Base-by-base conservation (phyloP, 2,888 invertebrate genomes). In the Luperina nickerlii region DNA sequence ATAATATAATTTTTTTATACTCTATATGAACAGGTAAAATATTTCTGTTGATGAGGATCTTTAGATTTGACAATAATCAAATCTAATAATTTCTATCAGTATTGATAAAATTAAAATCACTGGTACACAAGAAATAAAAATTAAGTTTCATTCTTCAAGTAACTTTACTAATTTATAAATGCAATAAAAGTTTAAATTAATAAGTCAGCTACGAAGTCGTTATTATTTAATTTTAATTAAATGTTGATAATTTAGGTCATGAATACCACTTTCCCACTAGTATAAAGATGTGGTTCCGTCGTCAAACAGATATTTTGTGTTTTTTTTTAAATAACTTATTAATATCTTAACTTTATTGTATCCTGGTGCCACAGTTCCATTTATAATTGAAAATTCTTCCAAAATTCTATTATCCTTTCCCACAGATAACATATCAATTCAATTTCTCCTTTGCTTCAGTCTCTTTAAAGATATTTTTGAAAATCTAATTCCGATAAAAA, bases 181-280 rank as follows among this genome's bases (percentile, higher is more conserved):
- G 75, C 60, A 86, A 80, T 86, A 70, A 75, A 79, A 45, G 2
- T 63, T 68, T 27, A 69, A 66, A 67, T 63, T 57, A 51, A 74
- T 71, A 66, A 69, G 69, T 67, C 9, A 51, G 42, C 45, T 62
- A 70, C n/a, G 20, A 66, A 82, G 70, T 68, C 74, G 74, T 84
- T 84, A 60, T 72, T 63, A 77, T 77, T 76, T 76, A 74, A 71
- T 73, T 74, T 60, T 54, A 57, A 79, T 82, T 63, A 57, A 63
- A 3, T 72, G 48, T 73, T 69, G n/a, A 51, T 48, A 20, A 79
- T 74, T 76, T 54, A 24, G 68, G 62, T 51, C 65, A 74, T 18
- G 54, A 68, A 45, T 71, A 8, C 7, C 2, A 27, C 13, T 83
- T 2, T 54, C 45, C 32, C 38, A 48, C 11, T 66, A 63, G 0